phyloP scores from a whole-genome alignment of 2,888 invertebrate species.

The Leuctra nigra region DNA sequence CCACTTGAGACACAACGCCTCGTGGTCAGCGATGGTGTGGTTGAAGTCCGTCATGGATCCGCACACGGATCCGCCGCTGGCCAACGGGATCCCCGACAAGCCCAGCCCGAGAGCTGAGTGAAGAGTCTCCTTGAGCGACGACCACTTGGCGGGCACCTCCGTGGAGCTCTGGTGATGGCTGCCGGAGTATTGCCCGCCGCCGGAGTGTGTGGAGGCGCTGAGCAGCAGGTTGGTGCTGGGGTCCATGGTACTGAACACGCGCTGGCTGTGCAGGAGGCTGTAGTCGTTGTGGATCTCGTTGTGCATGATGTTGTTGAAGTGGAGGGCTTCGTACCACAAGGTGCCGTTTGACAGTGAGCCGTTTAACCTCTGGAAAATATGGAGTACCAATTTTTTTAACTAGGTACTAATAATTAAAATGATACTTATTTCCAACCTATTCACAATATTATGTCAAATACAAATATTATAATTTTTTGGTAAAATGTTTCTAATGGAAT shows the following conservation, averaged over 20 bases:
- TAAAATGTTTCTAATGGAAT: too few relatives aligned
- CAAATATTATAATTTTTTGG: too few relatives aligned
- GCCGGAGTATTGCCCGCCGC: conserved; percentile 36
- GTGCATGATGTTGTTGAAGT: conserved; percentile 35
- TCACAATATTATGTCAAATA: too few relatives aligned
- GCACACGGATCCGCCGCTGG: conserved; percentile 49
- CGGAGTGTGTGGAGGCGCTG: conserved; percentile 38
- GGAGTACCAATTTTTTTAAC: too few relatives aligned
- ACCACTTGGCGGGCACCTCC: conserved; percentile 52
- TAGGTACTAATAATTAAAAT: too few relatives aligned
- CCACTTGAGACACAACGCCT: conserved; percentile 58
- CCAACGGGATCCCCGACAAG: conserved; percentile 44
- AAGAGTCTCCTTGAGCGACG: conserved; percentile 47
- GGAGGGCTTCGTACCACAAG: conserved; percentile 46
- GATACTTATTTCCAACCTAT: too few relatives aligned
- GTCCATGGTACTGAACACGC: conserved; percentile 30
- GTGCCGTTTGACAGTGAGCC: conserved; percentile 42
- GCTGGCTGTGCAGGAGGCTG: conserved; percentile 44
- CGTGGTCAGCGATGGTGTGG: conserved; percentile 36
- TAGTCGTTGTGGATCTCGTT: conserved; percentile 50
- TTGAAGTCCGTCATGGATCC: conserved; percentile 46
- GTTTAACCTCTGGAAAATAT: conserved; percentile 37
- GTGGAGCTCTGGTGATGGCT: conserved; percentile 1
- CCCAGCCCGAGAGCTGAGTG: conserved; percentile 46
- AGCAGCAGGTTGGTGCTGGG: conserved; percentile 32